Conservation (phyloP, 2,888 invertebrate genomes). For the Blastobasis adustella region DNA sequence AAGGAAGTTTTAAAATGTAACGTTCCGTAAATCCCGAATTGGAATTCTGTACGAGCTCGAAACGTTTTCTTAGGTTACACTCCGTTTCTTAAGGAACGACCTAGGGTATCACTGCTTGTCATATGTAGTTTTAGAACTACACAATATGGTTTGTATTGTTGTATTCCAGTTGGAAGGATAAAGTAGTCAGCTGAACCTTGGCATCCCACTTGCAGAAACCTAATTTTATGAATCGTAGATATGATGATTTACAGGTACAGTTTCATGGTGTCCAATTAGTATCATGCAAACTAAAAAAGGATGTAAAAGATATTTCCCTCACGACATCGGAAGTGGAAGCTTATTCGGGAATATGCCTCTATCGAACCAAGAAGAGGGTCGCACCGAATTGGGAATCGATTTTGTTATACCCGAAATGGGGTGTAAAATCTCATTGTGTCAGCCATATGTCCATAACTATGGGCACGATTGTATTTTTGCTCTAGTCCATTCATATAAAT, state of each 20-base stretch:
- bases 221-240: no score
- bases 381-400: conserved; percentile 70
- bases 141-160: no score
- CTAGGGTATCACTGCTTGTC: neutral
- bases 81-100: neutral
- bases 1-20: conserved; percentile 25
- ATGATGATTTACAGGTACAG: no score
- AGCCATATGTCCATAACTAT: conserved; percentile 52
- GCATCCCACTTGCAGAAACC: no score
- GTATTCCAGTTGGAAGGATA: no score
- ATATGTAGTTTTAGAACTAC: neutral
- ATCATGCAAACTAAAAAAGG: neutral
- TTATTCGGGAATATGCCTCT: conserved; percentile 28
- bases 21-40: conserved; percentile 31
- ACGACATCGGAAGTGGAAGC: neutral
- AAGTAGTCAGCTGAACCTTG: no score
- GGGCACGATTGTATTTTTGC: neutral
- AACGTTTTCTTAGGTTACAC: conserved; percentile 15
- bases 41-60: conserved; percentile 18
- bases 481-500: neutral
- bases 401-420: conserved; percentile 68
- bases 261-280: neutral
- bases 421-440: conserved; percentile 66
- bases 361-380: conserved; percentile 60
- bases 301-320: neutral